Percentiles rank a stretch among this genome's conserved stretches.
These are phyloP conservation scores for Catostylus mosaicus DNA, from an alignment of 30 jellyfish, hydroid and myxozoan genomes.

Conservation along the genomic window DNA sequence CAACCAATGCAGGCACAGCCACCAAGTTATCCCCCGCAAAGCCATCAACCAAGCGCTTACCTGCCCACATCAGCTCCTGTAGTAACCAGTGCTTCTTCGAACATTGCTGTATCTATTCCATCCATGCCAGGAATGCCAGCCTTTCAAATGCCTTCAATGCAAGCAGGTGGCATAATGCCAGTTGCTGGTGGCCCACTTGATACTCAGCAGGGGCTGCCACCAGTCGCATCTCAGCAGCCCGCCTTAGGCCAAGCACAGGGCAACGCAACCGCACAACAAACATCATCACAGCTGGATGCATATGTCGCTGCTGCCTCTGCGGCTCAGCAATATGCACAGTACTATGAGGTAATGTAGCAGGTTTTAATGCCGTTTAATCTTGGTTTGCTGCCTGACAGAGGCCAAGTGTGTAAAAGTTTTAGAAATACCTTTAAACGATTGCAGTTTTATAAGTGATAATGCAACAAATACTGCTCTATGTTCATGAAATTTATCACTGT, in stretches of 20 bases:
- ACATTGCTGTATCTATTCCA: slow-evolving; percentile 34
- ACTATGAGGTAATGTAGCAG: slow-evolving; percentile 49
- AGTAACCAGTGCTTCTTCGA: slow-evolving; percentile 11
- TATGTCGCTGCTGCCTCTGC: slow-evolving; percentile 73
- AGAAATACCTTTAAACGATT: no score
- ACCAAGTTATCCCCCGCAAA: slow-evolving; percentile 9
- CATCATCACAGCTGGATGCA: slow-evolving; percentile 39
- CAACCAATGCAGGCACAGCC: slow-evolving; percentile 16
- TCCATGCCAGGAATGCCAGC: slow-evolving; percentile 41
- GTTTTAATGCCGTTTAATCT: no score
- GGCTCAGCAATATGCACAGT: slow-evolving; percentile 79
- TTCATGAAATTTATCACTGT: no score
- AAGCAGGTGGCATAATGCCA: slow-evolving; percentile 16
- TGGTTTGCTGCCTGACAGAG: no score
- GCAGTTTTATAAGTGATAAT: no score
- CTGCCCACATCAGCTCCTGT: slow-evolving; percentile 32
- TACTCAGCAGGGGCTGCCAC: slow-evolving; percentile 26
- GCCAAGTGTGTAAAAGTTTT: no score
- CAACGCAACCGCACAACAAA: slow-evolving; percentile 12
- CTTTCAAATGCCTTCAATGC: slow-evolving; percentile 37
- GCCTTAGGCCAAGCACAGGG: slow-evolving; percentile 13
- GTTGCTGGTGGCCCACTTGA: slow-evolving; percentile 3
- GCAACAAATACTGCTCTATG: no score
- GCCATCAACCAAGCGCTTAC: slow-evolving; percentile 5
- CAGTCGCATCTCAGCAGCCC: slow-evolving; percentile 10